Evolutionary conservation across 92 coral and sea anemone species (phyloP), one percentile per base, ranked within the genome.

Genomic region (Actinostola sp.): DNA sequence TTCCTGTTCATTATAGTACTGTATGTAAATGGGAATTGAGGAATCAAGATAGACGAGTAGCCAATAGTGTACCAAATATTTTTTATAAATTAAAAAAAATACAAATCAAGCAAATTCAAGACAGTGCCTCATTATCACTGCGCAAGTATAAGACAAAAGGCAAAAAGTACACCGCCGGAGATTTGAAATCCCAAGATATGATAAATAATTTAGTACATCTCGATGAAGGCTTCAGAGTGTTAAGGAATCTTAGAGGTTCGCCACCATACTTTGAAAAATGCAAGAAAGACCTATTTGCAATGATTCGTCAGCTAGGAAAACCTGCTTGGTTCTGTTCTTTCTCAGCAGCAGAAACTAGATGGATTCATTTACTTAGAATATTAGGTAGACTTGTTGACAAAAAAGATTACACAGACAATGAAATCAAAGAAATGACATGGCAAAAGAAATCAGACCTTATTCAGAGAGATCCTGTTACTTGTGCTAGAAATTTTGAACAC

Each of bases 191-290:
- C n/a, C 84, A 72, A 6, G 72, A 73, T 7, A 45, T 30, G 20
- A n/a, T 86, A 0, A 62, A 86, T 49, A 86, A 85, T 8, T 53
- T 89, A 34, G 49, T 89, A 15, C 78, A 73, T 70, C 84, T 88
- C 54, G 88, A 86, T 86, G 96, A 89, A 86, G 96, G 91, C 2
- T 86, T 77, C 28, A 73, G 96, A 77, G 96, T 89, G n/a, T 44
- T 89, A 24, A 82, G 41, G 72, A 82, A 86, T 63, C 28, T 86
- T 0, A 33, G 91, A 73, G 96, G 96, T 16, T 44, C 66, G 0
- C 88, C 91, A 15, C 71, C 89, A 27, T 89, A 86, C 27, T 89
- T 89, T 73, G 71, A 89, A 73, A 72, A 52, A 60, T 89, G 89
- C 38, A 79, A 74, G 61, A 83, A 84, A 33, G 86, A 89, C 43